Evolutionary conservation across 2,888 invertebrate genomes (phyloP), one percentile per base, ranked within the genome.

Genomic region (Podotricha telesiphe): DNA sequence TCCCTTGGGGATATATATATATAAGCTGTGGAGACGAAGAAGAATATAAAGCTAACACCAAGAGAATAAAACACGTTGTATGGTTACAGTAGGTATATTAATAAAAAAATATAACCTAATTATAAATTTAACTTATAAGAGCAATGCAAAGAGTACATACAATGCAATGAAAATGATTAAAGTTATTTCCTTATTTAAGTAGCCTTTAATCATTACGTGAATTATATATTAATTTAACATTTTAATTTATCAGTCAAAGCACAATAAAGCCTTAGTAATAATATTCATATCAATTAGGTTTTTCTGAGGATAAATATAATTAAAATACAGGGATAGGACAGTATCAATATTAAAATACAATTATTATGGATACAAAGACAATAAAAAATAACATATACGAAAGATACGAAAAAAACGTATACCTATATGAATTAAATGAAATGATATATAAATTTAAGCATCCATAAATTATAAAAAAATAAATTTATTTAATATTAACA

Each of bases 231-330:
- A 42, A 22, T 45, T 59, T 34, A 11, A 45, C 10, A 19, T 34
- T 48, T 62, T 17, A 10, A 65, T 69, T 59, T 47, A 37, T 69
- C 65, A 69, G 65, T 65, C 69, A 55, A 69, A 69, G 65, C 69
- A 13, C 17, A 69, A 59, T 59, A 34, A 50, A 19, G n/a, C 51
- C 22, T 48, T 51, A 37, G 19, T 58, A 37, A 40, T 48, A 51
- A 42, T 59, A 55, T 37, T 17, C 10, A 11, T 22, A 59, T 10
- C 45, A n/a, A 22, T 42, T 45, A 59, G 22, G 22, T 11, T 10
- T n/a, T 45, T 11, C 5, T n/a, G 11, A 45, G 11, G 6, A 45
- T 17, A 11, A 2, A 42, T 17, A 59, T 59, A 20, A 42, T 22
- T 22, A 10, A 22, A 37, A 37, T 17, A 11, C 10, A 37, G 11